Conservation (phyloP, 2,797 vertebrate species). For the Xenentodon cancila region DNA sequence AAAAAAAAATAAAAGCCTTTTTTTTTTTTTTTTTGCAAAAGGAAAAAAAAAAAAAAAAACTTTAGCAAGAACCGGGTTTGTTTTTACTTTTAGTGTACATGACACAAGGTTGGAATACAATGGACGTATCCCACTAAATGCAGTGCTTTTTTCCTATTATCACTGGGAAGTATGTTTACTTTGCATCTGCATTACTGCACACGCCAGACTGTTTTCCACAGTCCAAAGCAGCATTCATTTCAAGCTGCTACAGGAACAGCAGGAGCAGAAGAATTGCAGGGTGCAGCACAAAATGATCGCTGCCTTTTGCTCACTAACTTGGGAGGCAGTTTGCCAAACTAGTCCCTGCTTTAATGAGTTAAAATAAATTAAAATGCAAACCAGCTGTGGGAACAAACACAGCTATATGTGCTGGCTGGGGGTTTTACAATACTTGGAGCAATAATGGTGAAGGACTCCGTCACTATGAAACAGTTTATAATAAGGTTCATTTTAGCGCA, state of each 20-base stretch:
- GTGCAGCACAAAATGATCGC: slow-evolving; percentile 23
- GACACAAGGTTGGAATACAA: slow-evolving; percentile 7
- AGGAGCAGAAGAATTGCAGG: slow-evolving; percentile 16
- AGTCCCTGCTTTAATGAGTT: slow-evolving; percentile 19
- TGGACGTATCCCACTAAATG: not conserved
- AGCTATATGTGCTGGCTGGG: slow-evolving; percentile 12
- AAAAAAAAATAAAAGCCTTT: too few species aligned
- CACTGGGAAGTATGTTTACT: slow-evolving; percentile 25
- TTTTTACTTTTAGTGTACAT: not conserved
- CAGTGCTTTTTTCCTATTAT: slow-evolving; percentile 10
- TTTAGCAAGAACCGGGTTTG: too few species aligned
- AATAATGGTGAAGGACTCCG: slow-evolving; percentile 4
- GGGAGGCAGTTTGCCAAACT: slow-evolving; percentile 31
- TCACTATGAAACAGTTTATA: slow-evolving; percentile 5
- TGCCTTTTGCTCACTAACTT: not conserved
- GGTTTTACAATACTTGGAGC: slow-evolving; percentile 8
- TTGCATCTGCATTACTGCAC: slow-evolving; percentile 26
- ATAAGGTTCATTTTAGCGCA: slow-evolving; percentile 11
- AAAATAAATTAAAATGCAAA: slow-evolving; percentile 15
- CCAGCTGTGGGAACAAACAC: slow-evolving; percentile 9
- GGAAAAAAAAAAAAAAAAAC: too few species aligned
- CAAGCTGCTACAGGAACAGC: slow-evolving; percentile 17
- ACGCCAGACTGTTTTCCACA: slow-evolving; percentile 1
- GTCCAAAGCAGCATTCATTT: slow-evolving; percentile 21
- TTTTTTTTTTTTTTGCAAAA: too few species aligned